Evolutionary conservation across 2,888 invertebrate species (phyloP), one percentile per base, ranked within the genome.

Genomic region (Stictocephala bisonia): DNA sequence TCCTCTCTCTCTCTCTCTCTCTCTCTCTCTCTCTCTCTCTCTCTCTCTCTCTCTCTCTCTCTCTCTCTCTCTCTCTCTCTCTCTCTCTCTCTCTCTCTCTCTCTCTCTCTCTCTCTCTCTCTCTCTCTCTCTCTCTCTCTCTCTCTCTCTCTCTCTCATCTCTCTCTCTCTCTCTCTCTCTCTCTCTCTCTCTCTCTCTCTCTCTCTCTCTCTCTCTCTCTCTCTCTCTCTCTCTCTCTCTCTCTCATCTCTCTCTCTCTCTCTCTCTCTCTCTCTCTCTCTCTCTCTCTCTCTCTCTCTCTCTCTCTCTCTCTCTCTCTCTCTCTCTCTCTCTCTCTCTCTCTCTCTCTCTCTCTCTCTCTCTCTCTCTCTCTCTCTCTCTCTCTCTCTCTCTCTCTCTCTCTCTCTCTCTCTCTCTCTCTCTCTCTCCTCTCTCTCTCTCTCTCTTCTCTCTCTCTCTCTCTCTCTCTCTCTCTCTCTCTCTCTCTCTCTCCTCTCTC

Each of bases 401-500:
- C 35, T 35, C 29, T 22, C 15, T 22, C 1, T 3, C 58, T 58
- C 1, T 58, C 29, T 58, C 29, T 58, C 2, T 27, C 9, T 29
- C 58, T 58, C 26, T 26, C n/a, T 56, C 26, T 2, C 4, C n/a
- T n/a, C n/a, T n/a, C n/a, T n/a, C n/a, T n/a, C n/a, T n/a, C n/a
- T n/a, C n/a, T n/a, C n/a, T n/a, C n/a, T n/a, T 58, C 26, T 29
- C 24, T 2, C 29, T 29, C 15, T 27, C 29, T 2, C 3, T 58
- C 58, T 15, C 2, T 29, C 29, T 26, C 27, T 2, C 9, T 26
- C 29, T 27, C 11, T 15, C 15, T 15, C n/a, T 58, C 58, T 15
- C 29, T 22, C 58, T 56, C 56, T 58, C 26, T 24, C 56, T 35
- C 35, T 11, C 24, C 15, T 56, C 56, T 56, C 26, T 26, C 26